Conservation (phyloP, 2,888 invertebrate species). For the Chrysodeixis includens region DNA sequence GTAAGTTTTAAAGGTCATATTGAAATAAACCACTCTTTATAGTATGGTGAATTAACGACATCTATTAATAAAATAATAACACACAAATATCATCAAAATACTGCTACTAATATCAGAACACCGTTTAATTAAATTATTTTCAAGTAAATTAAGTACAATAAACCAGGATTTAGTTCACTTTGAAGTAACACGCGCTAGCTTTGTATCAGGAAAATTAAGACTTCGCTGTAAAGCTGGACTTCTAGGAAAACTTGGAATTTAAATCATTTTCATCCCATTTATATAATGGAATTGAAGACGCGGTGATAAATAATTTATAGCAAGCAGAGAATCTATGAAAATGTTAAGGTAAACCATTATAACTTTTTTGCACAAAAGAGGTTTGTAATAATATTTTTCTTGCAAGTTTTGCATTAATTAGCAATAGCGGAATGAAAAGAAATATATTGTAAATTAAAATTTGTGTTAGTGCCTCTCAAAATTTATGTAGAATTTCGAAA, state of each 20-base stretch:
- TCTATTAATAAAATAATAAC: no score
- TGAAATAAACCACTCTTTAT: no score
- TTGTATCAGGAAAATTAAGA: conserved; percentile 55
- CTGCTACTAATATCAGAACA: background rate
- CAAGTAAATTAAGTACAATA: background rate
- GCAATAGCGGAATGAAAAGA: no score
- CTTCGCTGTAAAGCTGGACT: conserved; percentile 30
- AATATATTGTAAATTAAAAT: background rate
- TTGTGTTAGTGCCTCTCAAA: no score
- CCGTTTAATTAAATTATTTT: background rate
- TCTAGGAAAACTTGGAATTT: conserved; percentile 1
- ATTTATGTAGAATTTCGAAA: no score
- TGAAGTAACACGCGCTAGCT: conserved; percentile 40
- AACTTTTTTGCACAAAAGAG: background rate
- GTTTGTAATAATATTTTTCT: background rate
- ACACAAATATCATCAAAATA: no score
- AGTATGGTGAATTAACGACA: no score
- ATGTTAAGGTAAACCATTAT: background rate
- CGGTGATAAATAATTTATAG: background rate
- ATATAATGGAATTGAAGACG: conserved; percentile 1
- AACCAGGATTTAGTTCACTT: conserved; percentile 32
- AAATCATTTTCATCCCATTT: conserved; percentile 2
- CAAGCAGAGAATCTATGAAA: background rate
- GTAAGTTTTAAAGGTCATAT: no score
- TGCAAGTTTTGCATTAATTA: no score